Percentiles rank a stretch among this genome's conserved stretches.
These are phyloP conservation scores for Erpetoichthys calabaricus DNA, from an alignment of 2,797 vertebrate genomes.

Conservation along the genomic window DNA sequence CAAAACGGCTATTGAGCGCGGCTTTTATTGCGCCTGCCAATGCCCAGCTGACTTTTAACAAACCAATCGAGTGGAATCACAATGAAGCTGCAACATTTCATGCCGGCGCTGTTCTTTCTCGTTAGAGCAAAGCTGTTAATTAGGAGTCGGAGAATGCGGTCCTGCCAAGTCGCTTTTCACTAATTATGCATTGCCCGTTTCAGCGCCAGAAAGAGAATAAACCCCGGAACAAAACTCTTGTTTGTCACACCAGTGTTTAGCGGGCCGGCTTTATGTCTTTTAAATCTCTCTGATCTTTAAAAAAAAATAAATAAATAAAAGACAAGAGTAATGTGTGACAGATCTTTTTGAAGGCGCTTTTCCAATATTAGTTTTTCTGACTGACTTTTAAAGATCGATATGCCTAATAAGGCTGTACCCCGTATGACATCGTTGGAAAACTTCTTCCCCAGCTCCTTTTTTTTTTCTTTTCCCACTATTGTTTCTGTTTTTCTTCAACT, in stretches of 20 bases:
- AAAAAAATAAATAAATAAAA: slow-evolving; percentile 9
- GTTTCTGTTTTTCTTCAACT: no score
- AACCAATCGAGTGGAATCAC: slow-evolving; percentile 66
- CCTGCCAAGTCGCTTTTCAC: slow-evolving; percentile 52
- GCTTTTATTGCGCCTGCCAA: slow-evolving; percentile 57
- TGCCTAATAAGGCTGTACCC: background rate
- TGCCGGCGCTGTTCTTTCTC: slow-evolving; percentile 57
- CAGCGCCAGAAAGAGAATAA: slow-evolving; percentile 54
- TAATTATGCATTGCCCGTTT: slow-evolving; percentile 44
- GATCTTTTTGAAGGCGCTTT: slow-evolving; percentile 3
- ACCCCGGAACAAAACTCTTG: slow-evolving; percentile 64
- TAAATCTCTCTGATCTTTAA: slow-evolving; percentile 48
- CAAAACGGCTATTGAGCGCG: slow-evolving; percentile 65
- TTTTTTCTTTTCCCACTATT: no score
- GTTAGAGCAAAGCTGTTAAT: slow-evolving; percentile 63
- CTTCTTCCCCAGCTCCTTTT: no score
- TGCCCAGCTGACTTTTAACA: slow-evolving; percentile 63
- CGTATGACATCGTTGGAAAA: no score
- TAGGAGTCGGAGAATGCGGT: slow-evolving; percentile 61
- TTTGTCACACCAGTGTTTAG: slow-evolving; percentile 53
- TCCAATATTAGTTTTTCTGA: slow-evolving; percentile 9
- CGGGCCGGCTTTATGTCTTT: slow-evolving; percentile 27
- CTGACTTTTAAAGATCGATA: slow-evolving; percentile 2
- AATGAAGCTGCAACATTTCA: slow-evolving; percentile 70
- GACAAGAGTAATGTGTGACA: background rate